Conservation (phyloP, 2,888 invertebrate genomes). For the Agrochola lychnidis region DNA sequence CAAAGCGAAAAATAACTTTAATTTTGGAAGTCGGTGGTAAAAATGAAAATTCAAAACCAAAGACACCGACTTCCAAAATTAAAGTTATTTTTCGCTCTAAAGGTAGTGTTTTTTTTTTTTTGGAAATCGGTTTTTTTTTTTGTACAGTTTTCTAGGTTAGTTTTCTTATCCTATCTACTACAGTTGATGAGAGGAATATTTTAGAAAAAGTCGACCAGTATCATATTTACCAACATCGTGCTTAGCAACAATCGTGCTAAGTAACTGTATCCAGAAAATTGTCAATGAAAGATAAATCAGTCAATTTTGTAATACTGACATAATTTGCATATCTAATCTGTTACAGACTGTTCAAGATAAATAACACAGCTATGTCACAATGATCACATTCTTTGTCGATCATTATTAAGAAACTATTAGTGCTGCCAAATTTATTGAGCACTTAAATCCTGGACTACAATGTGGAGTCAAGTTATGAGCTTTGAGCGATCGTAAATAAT, state of each 20-base stretch:
- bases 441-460: slow-evolving; percentile 30
- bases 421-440: slow-evolving; percentile 56
- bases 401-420: slow-evolving; percentile 71
- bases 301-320: slow-evolving; percentile 31
- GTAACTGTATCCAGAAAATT: background rate
- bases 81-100: too few species aligned
- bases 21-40: too few species aligned
- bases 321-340: slow-evolving; percentile 33
- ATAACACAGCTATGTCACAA: slow-evolving; percentile 59
- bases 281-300: slow-evolving; percentile 21
- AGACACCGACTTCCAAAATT: too few species aligned
- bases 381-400: slow-evolving; percentile 66
- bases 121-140: too few species aligned
- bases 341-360: slow-evolving; percentile 35
- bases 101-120: too few species aligned
- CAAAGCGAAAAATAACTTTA: too few species aligned
- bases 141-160: background rate
- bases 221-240: background rate
- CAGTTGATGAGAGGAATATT: background rate
- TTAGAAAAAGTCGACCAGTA: background rate
- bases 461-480: slow-evolving; percentile 11
- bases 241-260: background rate
- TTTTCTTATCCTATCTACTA: background rate
- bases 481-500: background rate
- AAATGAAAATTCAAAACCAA: too few species aligned